Evolutionary conservation across 2,888 invertebrate genomes (phyloP), one percentile per base, ranked within the genome.

Genomic region (Pristionchus fissidentatus): DNA sequence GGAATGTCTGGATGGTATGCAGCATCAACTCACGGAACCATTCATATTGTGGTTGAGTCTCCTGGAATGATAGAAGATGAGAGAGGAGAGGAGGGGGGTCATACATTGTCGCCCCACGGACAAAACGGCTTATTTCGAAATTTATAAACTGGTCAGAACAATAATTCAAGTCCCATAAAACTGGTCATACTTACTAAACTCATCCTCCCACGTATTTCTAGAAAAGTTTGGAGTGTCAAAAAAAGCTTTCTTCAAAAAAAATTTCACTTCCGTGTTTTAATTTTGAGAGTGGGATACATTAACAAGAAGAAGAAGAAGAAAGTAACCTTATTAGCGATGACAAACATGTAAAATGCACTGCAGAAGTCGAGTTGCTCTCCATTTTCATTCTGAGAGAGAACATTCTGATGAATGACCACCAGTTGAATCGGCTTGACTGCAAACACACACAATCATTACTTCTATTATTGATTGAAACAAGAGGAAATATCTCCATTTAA

Each of bases 11-110:
- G 66, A 66, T 35, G 38, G 66, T 66, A 5, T 38, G 19, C 1
- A 66, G 66, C 19, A 66, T 35, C 15, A 38, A 38, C 38, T 66
- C 66, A 22, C 66, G 66, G 38, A 66, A 66, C 66, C 66, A 66
- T 38, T 10, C 10, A 22, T 19, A 66, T 35, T 3, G 13, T 13
- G 35, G 35, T 3, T 26, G 4, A 7, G 66, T 35, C 35, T 66
- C 66, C 4, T 38, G 15, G n/a, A n/a, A n/a, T n/a, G n/a, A n/a
- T n/a, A n/a, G n/a, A n/a, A n/a, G n/a, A n/a, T n/a, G n/a, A n/a
- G n/a, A n/a, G n/a, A n/a, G n/a, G n/a, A n/a, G n/a, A n/a, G n/a
- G 49, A 49, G 49, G 19, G 49, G 49, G 49, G 19, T 10, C 10
- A 49, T 49, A 10, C 49, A 15, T 49, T 49, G 49, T 15, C 49